Conservation (phyloP, 2,888 invertebrate genomes). For the Drosophila mimetica region DNA sequence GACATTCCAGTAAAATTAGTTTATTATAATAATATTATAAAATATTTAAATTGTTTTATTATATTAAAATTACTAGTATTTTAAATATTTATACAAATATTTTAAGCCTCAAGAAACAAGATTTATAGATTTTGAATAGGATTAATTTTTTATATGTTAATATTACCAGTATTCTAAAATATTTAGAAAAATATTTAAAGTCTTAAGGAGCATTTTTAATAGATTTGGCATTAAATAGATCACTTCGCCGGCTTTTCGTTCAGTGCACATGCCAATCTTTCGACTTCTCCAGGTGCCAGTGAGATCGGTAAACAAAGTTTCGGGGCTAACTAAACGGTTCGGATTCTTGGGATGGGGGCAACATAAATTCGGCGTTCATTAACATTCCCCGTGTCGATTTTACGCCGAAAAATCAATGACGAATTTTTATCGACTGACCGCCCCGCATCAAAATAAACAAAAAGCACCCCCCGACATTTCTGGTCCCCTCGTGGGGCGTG, state of each 20-base stretch:
- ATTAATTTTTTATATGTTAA: too few species aligned
- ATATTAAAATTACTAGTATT: too few species aligned
- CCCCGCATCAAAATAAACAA: constrained; percentile 80
- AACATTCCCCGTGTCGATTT: constrained; percentile 39
- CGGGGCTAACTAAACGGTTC: constrained; percentile 51
- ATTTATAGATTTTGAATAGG: too few species aligned
- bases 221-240: not conserved
- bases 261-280: not conserved
- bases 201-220: too few species aligned
- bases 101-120: too few species aligned
- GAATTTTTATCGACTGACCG: constrained; percentile 75
- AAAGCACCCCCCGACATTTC: constrained; percentile 23
- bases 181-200: too few species aligned
- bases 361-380: constrained; percentile 46
- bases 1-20: too few species aligned
- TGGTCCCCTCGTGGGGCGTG: constrained; percentile 32
- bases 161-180: too few species aligned
- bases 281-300: constrained; percentile 35
- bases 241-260: not conserved
- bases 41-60: too few species aligned
- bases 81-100: too few species aligned
- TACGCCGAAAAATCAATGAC: constrained; percentile 64
- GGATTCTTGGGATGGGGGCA: constrained; percentile 10
- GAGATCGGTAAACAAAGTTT: constrained; percentile 56
- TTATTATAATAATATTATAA: too few species aligned